Evolutionary conservation across 2,888 invertebrate genomes (phyloP).

Genomic region (Cataglyphis rosenhaueri): DNA sequence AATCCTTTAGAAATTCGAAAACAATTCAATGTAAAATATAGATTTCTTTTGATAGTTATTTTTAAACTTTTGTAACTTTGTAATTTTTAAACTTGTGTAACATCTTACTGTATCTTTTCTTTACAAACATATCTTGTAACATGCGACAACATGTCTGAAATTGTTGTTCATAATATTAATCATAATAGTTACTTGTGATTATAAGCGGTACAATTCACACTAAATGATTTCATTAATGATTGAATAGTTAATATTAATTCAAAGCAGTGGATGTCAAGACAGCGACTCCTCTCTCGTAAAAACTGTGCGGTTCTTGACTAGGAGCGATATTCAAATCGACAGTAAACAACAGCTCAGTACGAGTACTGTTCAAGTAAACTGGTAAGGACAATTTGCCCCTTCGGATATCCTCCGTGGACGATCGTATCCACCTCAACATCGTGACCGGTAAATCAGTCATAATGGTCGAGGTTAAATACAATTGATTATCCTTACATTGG

Average conservation of each 20-base stretch:
- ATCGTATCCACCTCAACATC: constrained; percentile 95
- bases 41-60: constrained; percentile 38
- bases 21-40: constrained; percentile 44
- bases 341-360: constrained; percentile 97
- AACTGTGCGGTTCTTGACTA: constrained; percentile 96
- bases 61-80: background rate
- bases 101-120: constrained; percentile 19
- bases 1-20: constrained; percentile 27
- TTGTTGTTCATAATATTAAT: background rate
- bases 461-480: constrained; percentile 96
- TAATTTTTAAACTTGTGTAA: constrained; percentile 14
- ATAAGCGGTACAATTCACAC: constrained; percentile 35
- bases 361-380: constrained; percentile 98
- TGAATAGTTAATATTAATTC: constrained; percentile 87
- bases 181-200: constrained; percentile 34
- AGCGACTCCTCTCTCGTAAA: constrained; percentile 99
- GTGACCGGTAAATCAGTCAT: constrained; percentile 97
- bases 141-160: background rate
- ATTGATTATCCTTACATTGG: constrained; percentile 95
- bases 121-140: constrained; percentile 41
- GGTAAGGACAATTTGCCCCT: constrained; percentile 94
- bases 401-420: constrained; percentile 85
- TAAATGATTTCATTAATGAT: constrained; percentile 22
- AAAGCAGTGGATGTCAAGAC: constrained; percentile 96
- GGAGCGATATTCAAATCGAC: constrained; percentile 97